phyloP scores from a whole-genome alignment of 2,888 invertebrate genomes.

The Iselma pallidipennis region DNA sequence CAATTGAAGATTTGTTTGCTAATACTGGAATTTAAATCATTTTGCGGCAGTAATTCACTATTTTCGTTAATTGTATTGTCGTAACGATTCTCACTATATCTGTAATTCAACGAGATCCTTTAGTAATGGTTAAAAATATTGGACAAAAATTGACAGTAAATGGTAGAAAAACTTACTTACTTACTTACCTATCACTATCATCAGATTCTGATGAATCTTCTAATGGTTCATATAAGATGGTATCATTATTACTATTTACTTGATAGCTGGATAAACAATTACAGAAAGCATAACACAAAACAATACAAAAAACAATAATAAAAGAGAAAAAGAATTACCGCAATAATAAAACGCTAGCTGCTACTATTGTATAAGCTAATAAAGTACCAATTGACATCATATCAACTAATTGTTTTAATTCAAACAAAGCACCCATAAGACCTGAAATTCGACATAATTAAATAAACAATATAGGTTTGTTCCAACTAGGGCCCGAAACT shows the following conservation, averaged over 20 bases:
- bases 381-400: constrained; percentile 82
- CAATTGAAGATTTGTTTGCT: constrained; percentile 57
- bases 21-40: constrained; percentile 25
- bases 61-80: constrained; percentile 26
- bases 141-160: constrained; percentile 21
- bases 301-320: constrained; percentile 21
- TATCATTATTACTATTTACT: constrained; percentile 35
- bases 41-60: constrained; percentile 26
- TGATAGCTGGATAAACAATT: constrained; percentile 38
- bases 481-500: too few species aligned
- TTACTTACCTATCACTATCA: constrained; percentile 42
- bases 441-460: too few species aligned
- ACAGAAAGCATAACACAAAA: too few species aligned
- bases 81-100: too few species aligned
- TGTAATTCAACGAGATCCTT: constrained; percentile 9
- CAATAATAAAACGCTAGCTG: constrained; percentile 72
- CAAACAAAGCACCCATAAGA: constrained; percentile 70
- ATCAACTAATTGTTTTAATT: constrained; percentile 71
- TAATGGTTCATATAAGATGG: constrained; percentile 17
- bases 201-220: constrained; percentile 40
- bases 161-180: too few species aligned
- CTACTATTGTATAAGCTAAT: constrained; percentile 75
- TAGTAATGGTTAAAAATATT: constrained; percentile 10
- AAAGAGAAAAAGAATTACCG: constrained; percentile 57
- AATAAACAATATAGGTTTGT: too few species aligned